Evolutionary conservation across 2,888 invertebrate species (phyloP).

Genomic region (Eumacrocentrus americanus): DNA sequence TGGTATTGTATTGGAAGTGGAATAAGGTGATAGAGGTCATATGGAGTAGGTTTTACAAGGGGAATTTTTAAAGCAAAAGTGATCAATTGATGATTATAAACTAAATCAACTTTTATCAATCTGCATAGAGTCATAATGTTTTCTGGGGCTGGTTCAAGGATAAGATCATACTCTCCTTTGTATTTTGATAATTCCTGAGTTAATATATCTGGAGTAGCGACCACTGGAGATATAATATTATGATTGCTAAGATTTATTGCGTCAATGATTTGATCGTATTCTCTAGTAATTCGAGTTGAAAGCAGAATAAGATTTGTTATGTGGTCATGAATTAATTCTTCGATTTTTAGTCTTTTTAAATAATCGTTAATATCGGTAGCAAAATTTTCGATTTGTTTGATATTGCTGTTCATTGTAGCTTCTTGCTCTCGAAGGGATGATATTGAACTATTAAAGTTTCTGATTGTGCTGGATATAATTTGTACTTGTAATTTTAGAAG

Average conservation of each 20-base stretch:
- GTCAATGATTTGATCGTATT: constrained; percentile 22
- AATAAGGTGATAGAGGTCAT: too few species aligned
- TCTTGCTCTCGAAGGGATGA: background rate
- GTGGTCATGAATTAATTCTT: constrained; percentile 25
- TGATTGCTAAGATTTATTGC: background rate
- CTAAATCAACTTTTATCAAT: too few species aligned
- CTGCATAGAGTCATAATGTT: too few species aligned
- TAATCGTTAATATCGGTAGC: constrained; percentile 13
- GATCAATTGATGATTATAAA: too few species aligned
- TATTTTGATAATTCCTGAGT: constrained; percentile 10
- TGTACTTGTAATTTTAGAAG: constrained; percentile 13
- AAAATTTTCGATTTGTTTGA: constrained; percentile 5
- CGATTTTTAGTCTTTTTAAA: constrained; percentile 17
- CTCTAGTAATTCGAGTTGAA: too few species aligned
- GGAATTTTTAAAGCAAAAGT: too few species aligned
- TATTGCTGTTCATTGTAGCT: background rate
- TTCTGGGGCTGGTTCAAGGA: too few species aligned
- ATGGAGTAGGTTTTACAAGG: too few species aligned
- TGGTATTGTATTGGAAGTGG: constrained; percentile 27
- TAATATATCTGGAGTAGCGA: constrained; percentile 16
- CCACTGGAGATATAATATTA: background rate
- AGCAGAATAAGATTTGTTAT: too few species aligned
- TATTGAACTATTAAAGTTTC: constrained; percentile 13
- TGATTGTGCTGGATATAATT: constrained; percentile 1
- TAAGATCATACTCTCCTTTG: constrained; percentile 22